Base-by-base conservation (phyloP, 1,140 invertebrate genomes). In the Leptinotarsa defecta region DNA sequence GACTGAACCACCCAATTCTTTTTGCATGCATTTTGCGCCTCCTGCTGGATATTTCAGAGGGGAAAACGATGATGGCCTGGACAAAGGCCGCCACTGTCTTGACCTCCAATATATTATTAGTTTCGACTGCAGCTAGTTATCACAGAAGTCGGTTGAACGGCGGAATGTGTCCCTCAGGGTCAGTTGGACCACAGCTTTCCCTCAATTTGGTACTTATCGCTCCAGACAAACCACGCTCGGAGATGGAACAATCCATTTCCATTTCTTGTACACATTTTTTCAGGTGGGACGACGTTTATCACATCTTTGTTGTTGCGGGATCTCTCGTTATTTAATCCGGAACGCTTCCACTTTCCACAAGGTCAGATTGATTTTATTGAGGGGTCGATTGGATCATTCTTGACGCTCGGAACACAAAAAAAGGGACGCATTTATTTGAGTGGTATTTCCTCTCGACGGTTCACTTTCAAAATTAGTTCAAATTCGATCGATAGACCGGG, bases 101-200 rank as follows among this genome's bases (percentile, higher is more conserved):
- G 73, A 77, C 74, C 74, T 68, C 64, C 69, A 75, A 76, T 78
- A 78, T 72, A 75, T 78, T 76, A 76, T 78, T 74, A 65, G 20
- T 27, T 27, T 15, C 52, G 22, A 63, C 43, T 78, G 74, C 69
- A 73, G 77, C 74, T 78, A 78, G 77, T 78, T 78, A 78, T 78
- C 77, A 78, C 71, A 70, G 49, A 34, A 74, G 77, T 68, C 77
- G 70, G 62, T 76, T 76, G 77, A 78, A 74, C 77, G 67, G 62
- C 73, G 70, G 77, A 78, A 78, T 78, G 74, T 74, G 61, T 78
- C 77, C 77, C 77, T 74, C 48, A 70, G 73, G 77, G 72, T n/a
- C 71, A 27, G 68, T 70, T 77, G 70, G 74, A 71, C 77, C 74
- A 71, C 71, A 78, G 77, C 67, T 74, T 57, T 71, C 71, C 74